Evolutionary conservation across 2,888 invertebrate species (phyloP).

Genomic region (Hirudinaria manillensis): DNA sequence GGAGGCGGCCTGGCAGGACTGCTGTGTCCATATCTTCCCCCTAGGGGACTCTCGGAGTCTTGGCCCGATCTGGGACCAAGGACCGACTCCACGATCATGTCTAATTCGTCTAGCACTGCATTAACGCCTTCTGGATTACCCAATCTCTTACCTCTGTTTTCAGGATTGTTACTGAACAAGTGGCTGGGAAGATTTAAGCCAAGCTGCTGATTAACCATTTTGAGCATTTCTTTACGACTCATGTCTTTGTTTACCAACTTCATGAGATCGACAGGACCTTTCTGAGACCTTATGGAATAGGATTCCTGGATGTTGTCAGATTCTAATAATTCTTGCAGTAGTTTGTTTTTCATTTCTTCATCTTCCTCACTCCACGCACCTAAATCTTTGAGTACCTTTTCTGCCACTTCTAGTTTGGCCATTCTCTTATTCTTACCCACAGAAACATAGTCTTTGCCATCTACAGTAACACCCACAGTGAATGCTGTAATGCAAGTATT

Average conservation of each 20-base stretch:
- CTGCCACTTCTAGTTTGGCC: conserved; percentile 64
- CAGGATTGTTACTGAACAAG: not conserved
- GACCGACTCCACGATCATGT: conserved; percentile 4
- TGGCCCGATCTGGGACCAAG: not conserved
- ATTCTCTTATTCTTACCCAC: conserved; percentile 65
- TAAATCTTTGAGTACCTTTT: conserved; percentile 36
- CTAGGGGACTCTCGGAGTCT: too few relatives aligned
- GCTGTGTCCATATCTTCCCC: not conserved
- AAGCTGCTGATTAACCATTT: conserved; percentile 15
- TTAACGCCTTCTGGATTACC: not conserved
- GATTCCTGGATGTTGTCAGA: conserved; percentile 5
- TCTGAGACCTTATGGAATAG: not conserved
- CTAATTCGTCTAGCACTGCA: conserved; percentile 5
- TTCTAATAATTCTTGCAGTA: conserved; percentile 9
- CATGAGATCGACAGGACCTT: conserved; percentile 19
- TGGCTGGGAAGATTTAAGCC: not conserved
- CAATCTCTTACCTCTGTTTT: not conserved
- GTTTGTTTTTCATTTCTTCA: conserved; percentile 24
- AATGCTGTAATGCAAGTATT: conserved; percentile 59
- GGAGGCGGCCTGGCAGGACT: not conserved
- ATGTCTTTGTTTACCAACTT: conserved; percentile 9
- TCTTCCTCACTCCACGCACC: conserved; percentile 30
- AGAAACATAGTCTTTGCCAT: conserved; percentile 61
- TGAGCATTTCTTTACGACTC: conserved; percentile 7
- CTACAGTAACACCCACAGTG: conserved; percentile 67